Evolutionary conservation across 92 coral and sea anemone species (phyloP).

Genomic region (Diadumene lineata): DNA sequence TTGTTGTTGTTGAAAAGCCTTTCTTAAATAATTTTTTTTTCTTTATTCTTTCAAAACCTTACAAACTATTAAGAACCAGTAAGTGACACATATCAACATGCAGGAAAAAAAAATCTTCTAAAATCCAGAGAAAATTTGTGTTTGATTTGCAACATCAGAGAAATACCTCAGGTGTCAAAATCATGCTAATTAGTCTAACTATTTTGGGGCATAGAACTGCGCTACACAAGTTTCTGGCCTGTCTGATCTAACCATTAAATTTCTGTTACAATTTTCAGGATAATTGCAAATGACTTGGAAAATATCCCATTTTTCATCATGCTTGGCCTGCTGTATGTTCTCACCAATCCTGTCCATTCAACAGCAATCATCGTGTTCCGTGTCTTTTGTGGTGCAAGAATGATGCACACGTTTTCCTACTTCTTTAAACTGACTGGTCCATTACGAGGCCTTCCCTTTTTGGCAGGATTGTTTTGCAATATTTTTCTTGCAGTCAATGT

Average conservation of each 20-base stretch:
- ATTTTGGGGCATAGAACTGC: too few relatives aligned
- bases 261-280: constrained; percentile 34
- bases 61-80: too few relatives aligned
- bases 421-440: constrained; percentile 1
- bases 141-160: too few relatives aligned
- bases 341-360: constrained; percentile 46
- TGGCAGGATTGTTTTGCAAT: constrained; percentile 36
- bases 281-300: constrained; percentile 86
- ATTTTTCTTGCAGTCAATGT: constrained; percentile 27
- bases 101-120: too few relatives aligned
- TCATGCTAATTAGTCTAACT: too few relatives aligned
- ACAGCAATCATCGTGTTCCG: constrained; percentile 75
- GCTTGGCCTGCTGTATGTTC: constrained; percentile 63
- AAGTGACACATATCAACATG: too few relatives aligned
- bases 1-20: too few relatives aligned
- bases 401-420: constrained; percentile 66
- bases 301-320: constrained; percentile 76
- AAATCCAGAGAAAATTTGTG: too few relatives aligned
- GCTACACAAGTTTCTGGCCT: too few relatives aligned
- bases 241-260: neutral
- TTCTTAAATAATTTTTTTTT: too few relatives aligned
- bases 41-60: too few relatives aligned
- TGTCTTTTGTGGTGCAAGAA: constrained; percentile 67
- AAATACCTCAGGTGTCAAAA: too few relatives aligned
- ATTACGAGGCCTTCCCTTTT: constrained; percentile 23